Evolutionary conservation across 2,888 invertebrate genomes (phyloP).

Genomic region (Synanthedon vespiformis): DNA sequence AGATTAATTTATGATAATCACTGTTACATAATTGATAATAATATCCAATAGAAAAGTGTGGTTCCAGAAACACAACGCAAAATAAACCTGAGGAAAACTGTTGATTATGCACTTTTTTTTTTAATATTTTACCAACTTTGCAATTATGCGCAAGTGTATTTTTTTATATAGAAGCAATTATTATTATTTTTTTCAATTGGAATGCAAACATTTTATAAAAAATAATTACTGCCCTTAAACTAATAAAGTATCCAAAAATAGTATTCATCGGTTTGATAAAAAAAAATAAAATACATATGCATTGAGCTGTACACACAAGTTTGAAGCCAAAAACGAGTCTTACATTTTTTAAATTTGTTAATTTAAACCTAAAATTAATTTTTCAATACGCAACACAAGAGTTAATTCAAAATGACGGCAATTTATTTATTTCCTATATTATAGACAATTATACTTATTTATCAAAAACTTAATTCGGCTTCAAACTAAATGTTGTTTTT

Average conservation of each 20-base stretch:
- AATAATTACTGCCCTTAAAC: conserved; percentile 6
- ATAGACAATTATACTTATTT: too few species aligned
- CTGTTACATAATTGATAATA: not conserved
- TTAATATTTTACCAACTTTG: not conserved
- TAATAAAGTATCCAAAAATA: conserved; percentile 19
- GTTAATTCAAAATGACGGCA: too few species aligned
- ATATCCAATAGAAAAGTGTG: not conserved
- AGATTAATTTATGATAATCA: not conserved
- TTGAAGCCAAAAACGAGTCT: not conserved
- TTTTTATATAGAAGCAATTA: not conserved
- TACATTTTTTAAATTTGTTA: too few species aligned
- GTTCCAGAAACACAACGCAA: not conserved
- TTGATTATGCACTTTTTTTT: not conserved
- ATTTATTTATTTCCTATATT: too few species aligned
- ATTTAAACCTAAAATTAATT: too few species aligned
- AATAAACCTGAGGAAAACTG: too few species aligned
- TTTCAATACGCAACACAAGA: too few species aligned
- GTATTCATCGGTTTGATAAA: conserved; percentile 14
- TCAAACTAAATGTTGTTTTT: too few species aligned
- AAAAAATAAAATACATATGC: conserved; percentile 3
- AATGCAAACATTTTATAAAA: conserved; percentile 8
- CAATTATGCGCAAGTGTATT: too few species aligned
- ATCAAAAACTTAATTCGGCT: too few species aligned
- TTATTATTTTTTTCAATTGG: conserved; percentile 6
- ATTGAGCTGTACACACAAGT: conserved; percentile 3